phyloP scores from a whole-genome alignment of 2,113 vertebrate genomes.

The Halcyon malimbica region DNA sequence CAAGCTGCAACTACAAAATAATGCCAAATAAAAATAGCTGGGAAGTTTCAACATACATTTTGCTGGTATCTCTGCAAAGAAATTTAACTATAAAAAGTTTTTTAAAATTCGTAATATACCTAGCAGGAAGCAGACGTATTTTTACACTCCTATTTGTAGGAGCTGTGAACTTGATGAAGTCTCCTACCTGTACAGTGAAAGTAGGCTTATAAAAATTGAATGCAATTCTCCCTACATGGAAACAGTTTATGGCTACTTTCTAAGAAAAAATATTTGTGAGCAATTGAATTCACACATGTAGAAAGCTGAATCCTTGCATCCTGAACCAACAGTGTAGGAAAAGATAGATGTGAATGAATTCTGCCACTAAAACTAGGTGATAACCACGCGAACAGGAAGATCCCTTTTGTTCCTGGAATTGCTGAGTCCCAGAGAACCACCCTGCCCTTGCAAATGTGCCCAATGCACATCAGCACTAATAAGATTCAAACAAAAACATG shows the following conservation, averaged over 20 bases:
- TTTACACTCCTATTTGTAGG: neutral
- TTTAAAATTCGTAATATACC: neutral
- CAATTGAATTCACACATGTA: neutral
- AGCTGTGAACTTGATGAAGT: neutral
- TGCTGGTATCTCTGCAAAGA: neutral
- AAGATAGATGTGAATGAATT: neutral
- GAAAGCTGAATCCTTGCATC: neutral
- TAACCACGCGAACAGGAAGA: neutral
- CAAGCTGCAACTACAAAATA: neutral
- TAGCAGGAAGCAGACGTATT: neutral
- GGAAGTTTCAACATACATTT: neutral
- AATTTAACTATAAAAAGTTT: neutral
- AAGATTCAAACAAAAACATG: neutral
- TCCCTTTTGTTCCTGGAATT: constrained; percentile 16
- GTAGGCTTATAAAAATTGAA: neutral
- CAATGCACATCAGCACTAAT: neutral
- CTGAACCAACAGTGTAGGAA: neutral
- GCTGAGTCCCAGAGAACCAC: neutral
- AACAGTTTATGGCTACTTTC: neutral
- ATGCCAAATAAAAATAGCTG: neutral
- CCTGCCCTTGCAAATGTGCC: neutral
- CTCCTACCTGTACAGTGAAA: neutral
- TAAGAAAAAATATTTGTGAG: neutral
- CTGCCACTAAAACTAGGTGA: neutral
- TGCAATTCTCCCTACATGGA: neutral